Evolutionary conservation across 2,113 vertebrate species (phyloP), one percentile per base, ranked within the genome.

Genomic region (Murina feae): DNA sequence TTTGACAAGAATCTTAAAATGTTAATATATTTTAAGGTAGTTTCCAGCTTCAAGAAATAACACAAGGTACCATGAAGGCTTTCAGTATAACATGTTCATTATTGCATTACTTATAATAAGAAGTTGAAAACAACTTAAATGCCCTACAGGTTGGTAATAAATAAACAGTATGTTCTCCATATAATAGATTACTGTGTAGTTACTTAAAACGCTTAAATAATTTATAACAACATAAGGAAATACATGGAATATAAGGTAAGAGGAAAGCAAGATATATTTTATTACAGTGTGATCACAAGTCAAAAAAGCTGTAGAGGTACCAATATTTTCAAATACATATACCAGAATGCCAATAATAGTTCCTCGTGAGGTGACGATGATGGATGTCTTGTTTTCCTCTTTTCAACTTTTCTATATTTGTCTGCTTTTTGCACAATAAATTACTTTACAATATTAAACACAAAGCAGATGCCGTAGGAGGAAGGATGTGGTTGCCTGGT

Each of bases 91-190:
- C 66, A 83, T 87, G 9, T 71, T 87, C 12, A 47, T 49, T 87
- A n/a, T 80, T n/a, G 10, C 11, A 63, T 85, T 90, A 72, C 78
- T 95, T 93, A 68, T 90, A 71, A 91, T 17, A 89, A 86, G 44
- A 92, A 79, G 39, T 47, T 60, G 30, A n/a, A 81, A 81, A 68
- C 39, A 74, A 30, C 14, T 5, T 89, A 55, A 86, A 75, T 58
- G 37, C 30, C 65, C 44, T 80, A 55, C 16, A 44, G 37, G 10
- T 35, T 72, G 53, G 1, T 14, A 68, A 49, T 65, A 39, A 79
- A 44, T 47, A 93, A 91, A 83, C 6, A 78, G 68, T 68, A 49
- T 63, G 28, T 68, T 76, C 53, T 25, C 39, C 1, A 84, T 17
- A n/a, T 44, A 18, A 35, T 65, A 86, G 78, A 92, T 80, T 51